Base-by-base conservation (phyloP, 2,113 vertebrate genomes). In the Chaetorhynchus papuensis region DNA sequence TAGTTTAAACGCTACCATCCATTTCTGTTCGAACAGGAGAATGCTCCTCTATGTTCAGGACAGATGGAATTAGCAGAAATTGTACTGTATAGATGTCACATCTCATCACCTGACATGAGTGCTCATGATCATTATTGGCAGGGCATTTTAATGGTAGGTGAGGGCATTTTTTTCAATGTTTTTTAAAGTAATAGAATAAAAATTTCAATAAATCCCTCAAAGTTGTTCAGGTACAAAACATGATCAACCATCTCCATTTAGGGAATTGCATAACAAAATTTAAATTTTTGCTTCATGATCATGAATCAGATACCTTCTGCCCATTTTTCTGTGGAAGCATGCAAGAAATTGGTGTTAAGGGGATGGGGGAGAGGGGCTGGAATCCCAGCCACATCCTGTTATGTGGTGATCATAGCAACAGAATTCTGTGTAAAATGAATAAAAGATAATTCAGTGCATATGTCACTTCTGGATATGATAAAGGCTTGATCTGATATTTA, bases 391-490 rank as follows among this genome's bases (percentile, higher is more conserved):
- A 71, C 72, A 94, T 52, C 79, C 53, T 85, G 39, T 77, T 92
- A 86, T 86, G 45, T 7, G 28, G 31, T 84, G 75, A 78, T 96
- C 92, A 89, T 79, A 96, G 94, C 81, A 94, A 95, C 72, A 92
- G 75, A 77, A 93, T 90, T 85, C 77, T 77, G 45, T 8, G 19
- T 17, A 85, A 96, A 95, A 96, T 89, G 37, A 96, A 94, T 91
- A 96, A 96, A 97, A 96, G 81, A 95, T 89, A 94, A 97, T 96
- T 77, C 57, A 69, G 47, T 71, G 54, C 93, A 93, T 96, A 96
- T 95, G 94, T 96, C 94, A 97, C 57, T 94, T 93, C 77, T 96
- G 74, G 65, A 74, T 89, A 77, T 52, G 84, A 94, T 89, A 94
- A 93, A 83, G 69, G 68, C 87, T 94, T 93, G n/a, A 84, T 96